Evolutionary conservation across 2,113 vertebrate genomes (phyloP).

Genomic region (Panurus biarmicus): DNA sequence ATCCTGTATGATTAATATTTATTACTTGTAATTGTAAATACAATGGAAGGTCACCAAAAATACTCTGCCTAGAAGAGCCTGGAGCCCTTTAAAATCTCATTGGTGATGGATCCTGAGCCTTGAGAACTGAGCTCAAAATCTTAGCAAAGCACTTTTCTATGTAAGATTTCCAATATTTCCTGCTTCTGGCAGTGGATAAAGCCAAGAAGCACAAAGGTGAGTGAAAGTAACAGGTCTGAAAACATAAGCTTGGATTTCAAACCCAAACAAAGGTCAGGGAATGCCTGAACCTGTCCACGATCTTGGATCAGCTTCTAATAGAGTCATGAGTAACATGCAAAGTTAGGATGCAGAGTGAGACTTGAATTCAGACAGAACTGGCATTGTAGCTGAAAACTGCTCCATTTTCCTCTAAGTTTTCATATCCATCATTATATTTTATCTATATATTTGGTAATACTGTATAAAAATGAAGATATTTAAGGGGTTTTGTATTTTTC

Average conservation of each 20-base stretch:
- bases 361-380: background rate
- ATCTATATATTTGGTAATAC: background rate
- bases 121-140: background rate
- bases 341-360: background rate
- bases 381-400: background rate
- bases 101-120: constrained; percentile 22
- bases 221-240: background rate
- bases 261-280: constrained; percentile 22
- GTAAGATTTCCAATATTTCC: constrained; percentile 28
- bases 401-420: background rate
- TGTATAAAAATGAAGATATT: background rate
- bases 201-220: constrained; percentile 31
- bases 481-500: background rate
- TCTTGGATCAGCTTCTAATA: background rate
- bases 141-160: background rate
- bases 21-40: constrained; percentile 44
- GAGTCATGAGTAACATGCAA: background rate
- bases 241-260: constrained; percentile 8
- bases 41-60: constrained; percentile 44
- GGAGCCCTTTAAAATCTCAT: constrained; percentile 7
- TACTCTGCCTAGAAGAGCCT: background rate
- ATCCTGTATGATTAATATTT: constrained; percentile 42
- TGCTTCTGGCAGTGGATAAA: background rate
- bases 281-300: constrained; percentile 6
- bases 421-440: background rate